Percentiles rank a stretch among this genome's conserved stretches.
These are phyloP conservation scores for human DNA, from an alignment of 2,113 vertebrate species.

Conservation along the genomic window DNA sequence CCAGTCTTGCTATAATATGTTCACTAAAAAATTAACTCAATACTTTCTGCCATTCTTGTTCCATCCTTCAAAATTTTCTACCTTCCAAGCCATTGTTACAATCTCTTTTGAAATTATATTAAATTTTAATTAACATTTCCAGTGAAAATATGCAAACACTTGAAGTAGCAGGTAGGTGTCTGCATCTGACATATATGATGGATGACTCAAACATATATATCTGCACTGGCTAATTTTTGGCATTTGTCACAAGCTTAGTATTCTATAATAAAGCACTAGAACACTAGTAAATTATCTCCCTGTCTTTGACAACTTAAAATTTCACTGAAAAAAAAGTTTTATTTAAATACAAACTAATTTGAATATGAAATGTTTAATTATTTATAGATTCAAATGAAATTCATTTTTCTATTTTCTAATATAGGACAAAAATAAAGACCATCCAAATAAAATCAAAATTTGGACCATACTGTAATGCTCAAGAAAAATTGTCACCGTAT, in stretches of 20 bases:
- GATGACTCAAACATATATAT: not conserved
- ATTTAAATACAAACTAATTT: not conserved
- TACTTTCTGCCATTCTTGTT: not conserved
- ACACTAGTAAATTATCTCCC: not conserved
- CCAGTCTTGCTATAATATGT: not conserved
- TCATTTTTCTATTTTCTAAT: slow-evolving; percentile 7
- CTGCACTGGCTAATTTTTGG: not conserved
- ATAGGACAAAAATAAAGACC: not conserved
- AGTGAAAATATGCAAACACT: not conserved
- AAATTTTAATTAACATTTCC: not conserved
- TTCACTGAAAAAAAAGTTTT: not conserved
- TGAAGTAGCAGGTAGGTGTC: not conserved
- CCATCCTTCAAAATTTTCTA: not conserved
- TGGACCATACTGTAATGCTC: not conserved
- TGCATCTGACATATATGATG: not conserved
- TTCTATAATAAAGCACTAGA: not conserved
- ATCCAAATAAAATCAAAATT: not conserved
- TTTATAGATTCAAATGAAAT: not conserved
- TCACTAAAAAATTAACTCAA: not conserved
- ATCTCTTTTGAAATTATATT: not conserved
- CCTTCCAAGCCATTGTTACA: not conserved
- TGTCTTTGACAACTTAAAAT: not conserved
- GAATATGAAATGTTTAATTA: not conserved
- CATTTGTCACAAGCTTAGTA: not conserved
- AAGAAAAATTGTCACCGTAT: not conserved